Conservation (phyloP, 1,140 invertebrate genomes). For the Listronotus bonariensis region DNA sequence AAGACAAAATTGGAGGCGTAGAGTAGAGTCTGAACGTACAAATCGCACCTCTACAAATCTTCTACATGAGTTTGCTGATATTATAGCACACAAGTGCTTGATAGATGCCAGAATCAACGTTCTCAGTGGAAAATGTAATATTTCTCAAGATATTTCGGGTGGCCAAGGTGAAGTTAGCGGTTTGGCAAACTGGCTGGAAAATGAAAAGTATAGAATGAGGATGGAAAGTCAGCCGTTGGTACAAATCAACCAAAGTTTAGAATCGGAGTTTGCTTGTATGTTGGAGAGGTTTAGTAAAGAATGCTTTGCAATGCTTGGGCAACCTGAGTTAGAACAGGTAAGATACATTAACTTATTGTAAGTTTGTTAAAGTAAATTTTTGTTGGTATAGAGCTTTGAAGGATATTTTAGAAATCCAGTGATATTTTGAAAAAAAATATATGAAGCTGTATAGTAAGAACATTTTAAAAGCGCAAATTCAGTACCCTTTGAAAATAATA, state of each 20-base stretch:
- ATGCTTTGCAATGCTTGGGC: slow-evolving; percentile 42
- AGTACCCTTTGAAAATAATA: too few relatives aligned
- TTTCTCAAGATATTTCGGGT: slow-evolving; percentile 22
- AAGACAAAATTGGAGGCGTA: slow-evolving; percentile 52
- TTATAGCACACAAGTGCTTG: slow-evolving; percentile 76
- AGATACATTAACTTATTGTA: not conserved
- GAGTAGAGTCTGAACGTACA: slow-evolving; percentile 59
- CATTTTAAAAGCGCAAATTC: too few relatives aligned
- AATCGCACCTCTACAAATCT: slow-evolving; percentile 59
- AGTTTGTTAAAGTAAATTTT: too few relatives aligned
- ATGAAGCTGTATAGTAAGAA: too few relatives aligned
- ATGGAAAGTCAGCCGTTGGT: slow-evolving; percentile 45
- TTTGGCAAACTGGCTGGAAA: slow-evolving; percentile 43
- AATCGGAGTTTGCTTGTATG: slow-evolving; percentile 52
- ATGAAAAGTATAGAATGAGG: slow-evolving; percentile 41
- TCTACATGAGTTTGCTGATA: slow-evolving; percentile 72
- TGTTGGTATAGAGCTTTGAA: too few relatives aligned
- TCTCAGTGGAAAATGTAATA: slow-evolving; percentile 58
- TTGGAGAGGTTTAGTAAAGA: slow-evolving; percentile 43
- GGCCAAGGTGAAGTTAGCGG: slow-evolving; percentile 1
- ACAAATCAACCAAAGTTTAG: slow-evolving; percentile 48
- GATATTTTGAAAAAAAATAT: too few relatives aligned
- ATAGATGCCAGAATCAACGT: slow-evolving; percentile 72
- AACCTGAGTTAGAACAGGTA: slow-evolving; percentile 45
- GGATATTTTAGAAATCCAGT: too few relatives aligned